Evolutionary conservation across 1,140 invertebrate genomes (phyloP).

Genomic region (Rhopalosiphum maidis): DNA sequence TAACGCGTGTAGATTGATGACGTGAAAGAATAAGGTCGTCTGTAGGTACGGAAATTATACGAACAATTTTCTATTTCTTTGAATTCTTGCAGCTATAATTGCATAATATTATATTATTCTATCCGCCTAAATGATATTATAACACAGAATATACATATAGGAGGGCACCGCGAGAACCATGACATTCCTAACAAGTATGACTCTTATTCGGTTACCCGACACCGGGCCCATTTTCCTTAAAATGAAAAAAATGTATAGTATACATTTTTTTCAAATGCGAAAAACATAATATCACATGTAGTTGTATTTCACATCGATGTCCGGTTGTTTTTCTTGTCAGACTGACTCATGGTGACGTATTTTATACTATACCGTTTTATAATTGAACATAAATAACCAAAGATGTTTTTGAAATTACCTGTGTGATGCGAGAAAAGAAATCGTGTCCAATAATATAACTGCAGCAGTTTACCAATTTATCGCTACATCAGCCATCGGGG

Average conservation of each 20-base stretch:
- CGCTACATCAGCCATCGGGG: not conserved
- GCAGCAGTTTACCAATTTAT: not conserved
- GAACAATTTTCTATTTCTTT: not conserved
- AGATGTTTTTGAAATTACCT: not conserved
- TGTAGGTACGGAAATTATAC: not conserved
- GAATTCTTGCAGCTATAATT: not conserved
- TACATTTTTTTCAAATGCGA: not conserved
- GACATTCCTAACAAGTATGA: not conserved
- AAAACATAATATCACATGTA: not conserved
- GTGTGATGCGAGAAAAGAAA: not conserved
- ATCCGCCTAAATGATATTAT: not conserved
- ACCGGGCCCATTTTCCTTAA: not conserved
- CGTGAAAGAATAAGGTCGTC: not conserved
- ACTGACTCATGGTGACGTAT: not conserved
- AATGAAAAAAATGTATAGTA: not conserved
- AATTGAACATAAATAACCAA: not conserved
- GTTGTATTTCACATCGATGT: not conserved
- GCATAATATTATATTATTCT: not conserved
- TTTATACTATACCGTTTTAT: not conserved
- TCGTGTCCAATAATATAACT: not conserved
- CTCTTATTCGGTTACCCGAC: not conserved
- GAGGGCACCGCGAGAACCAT: not conserved
- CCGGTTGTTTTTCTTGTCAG: not conserved
- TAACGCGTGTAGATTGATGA: not conserved
- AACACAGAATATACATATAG: not conserved